Evolutionary conservation across 1,140 invertebrate species (phyloP).

Genomic region (Nixonia krombeini): DNA sequence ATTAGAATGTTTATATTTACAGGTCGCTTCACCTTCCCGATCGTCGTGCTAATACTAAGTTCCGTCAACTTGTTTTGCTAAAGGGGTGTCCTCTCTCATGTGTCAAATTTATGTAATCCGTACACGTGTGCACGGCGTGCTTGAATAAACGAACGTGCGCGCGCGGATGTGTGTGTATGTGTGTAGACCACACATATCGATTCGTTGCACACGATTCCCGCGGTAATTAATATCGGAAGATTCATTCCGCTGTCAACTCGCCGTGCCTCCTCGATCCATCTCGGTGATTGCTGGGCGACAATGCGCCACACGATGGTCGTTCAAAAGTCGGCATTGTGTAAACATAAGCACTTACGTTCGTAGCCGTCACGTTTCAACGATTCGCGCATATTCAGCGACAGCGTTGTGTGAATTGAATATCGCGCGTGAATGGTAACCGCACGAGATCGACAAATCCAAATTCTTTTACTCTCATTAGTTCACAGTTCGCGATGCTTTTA

Average conservation of each 20-base stretch:
- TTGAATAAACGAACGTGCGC: too few species aligned
- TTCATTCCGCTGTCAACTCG: conserved; percentile 29
- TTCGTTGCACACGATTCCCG: conserved; percentile 5
- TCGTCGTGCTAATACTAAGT: conserved; percentile 10
- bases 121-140: not conserved
- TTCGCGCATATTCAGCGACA: conserved; percentile 1
- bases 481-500: too few species aligned
- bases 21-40: not conserved
- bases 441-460: not conserved
- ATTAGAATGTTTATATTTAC: too few species aligned
- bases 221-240: conserved; percentile 33
- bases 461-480: not conserved
- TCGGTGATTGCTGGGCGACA: conserved; percentile 23
- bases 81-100: conserved; percentile 1
- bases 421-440: not conserved
- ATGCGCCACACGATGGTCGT: conserved; percentile 18
- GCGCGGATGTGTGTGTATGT: not conserved
- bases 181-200: conserved; percentile 11
- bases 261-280: conserved; percentile 22
- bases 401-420: conserved; percentile 5
- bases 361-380: conserved; percentile 19
- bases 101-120: conserved; percentile 21
- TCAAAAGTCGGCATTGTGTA: conserved; percentile 30
- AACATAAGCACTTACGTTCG: conserved; percentile 23
- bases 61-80: conserved; percentile 1